A percentile compares a stretch with the other conserved stretches of the same genome.
phyloP scores from a whole-genome alignment of 2,888 invertebrate genomes.

The Eupithecia dodoneata region DNA sequence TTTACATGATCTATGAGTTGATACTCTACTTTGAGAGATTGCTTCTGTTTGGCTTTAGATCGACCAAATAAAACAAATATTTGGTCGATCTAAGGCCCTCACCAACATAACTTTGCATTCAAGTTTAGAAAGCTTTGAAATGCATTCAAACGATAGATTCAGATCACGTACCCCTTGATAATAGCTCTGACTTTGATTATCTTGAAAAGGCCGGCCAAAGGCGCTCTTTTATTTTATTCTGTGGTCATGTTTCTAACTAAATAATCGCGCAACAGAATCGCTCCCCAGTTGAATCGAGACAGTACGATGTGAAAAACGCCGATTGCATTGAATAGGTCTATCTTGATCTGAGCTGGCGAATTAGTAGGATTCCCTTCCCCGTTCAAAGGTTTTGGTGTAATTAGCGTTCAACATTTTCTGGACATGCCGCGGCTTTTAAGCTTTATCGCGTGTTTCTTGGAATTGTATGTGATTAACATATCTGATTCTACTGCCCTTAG shows the following conservation, averaged over 20 bases:
- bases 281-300: slow-evolving; percentile 25
- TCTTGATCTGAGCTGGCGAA: slow-evolving; percentile 31
- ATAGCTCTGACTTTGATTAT: slow-evolving; percentile 13
- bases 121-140: slow-evolving; percentile 4
- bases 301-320: slow-evolving; percentile 25
- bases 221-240: slow-evolving; percentile 15
- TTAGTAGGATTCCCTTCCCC: slow-evolving; percentile 30
- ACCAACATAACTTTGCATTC: neutral
- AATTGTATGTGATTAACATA: neutral
- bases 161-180: slow-evolving; percentile 5
- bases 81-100: neutral
- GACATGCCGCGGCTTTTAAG: slow-evolving; percentile 13
- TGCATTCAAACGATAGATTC: slow-evolving; percentile 8
- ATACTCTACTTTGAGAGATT: neutral
- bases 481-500: neutral
- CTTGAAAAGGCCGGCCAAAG: slow-evolving; percentile 6
- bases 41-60: neutral
- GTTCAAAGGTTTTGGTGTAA: slow-evolving; percentile 36
- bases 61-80: neutral
- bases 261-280: slow-evolving; percentile 22
- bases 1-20: slow-evolving; percentile 4
- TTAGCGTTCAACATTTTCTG: slow-evolving; percentile 24
- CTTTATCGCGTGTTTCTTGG: slow-evolving; percentile 9
- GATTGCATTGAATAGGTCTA: slow-evolving; percentile 32
- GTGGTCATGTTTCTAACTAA: slow-evolving; percentile 14